A percentile compares a stretch with the other conserved stretches of the same genome.
These are phyloP conservation scores for Spodoptera litura DNA, from an alignment of 1,140 invertebrate species.

Conservation along the genomic window DNA sequence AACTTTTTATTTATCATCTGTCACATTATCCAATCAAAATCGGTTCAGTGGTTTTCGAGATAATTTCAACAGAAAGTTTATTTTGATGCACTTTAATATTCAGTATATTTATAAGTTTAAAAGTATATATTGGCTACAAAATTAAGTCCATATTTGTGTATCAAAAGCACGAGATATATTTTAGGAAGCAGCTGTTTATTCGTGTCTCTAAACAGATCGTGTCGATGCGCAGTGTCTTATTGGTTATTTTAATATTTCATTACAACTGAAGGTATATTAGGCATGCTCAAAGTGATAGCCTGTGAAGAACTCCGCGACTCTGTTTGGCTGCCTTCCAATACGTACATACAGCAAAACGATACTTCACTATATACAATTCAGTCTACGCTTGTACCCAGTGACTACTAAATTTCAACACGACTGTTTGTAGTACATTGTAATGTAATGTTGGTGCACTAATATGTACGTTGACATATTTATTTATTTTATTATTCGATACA, in stretches of 20 bases:
- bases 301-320: conserved; percentile 38
- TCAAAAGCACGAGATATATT: background rate
- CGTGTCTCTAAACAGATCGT: conserved; percentile 7
- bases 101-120: too few species aligned
- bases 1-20: conserved; percentile 16
- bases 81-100: background rate
- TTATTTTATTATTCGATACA: conserved; percentile 20
- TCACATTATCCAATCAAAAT: conserved; percentile 14
- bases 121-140: background rate
- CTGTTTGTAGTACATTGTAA: conserved; percentile 20
- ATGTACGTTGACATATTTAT: conserved; percentile 36
- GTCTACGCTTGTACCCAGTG: conserved; percentile 18
- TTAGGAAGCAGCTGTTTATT: conserved; percentile 13
- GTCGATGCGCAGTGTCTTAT: conserved; percentile 13
- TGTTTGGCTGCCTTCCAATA: conserved; percentile 38
- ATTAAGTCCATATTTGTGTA: background rate
- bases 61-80: conserved; percentile 1
- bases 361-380: conserved; percentile 22
- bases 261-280: conserved; percentile 40
- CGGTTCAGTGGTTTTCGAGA: conserved; percentile 23
- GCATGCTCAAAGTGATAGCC: conserved; percentile 41
- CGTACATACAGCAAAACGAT: conserved; percentile 27
- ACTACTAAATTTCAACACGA: conserved; percentile 14
- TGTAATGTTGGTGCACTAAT: background rate
- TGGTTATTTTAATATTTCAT: conserved; percentile 46